A percentile compares a stretch with the other conserved stretches of the same genome.
These are phyloP conservation scores for Arrhamphus sclerolepis DNA, from an alignment of 2,797 vertebrate species.

Conservation along the genomic window DNA sequence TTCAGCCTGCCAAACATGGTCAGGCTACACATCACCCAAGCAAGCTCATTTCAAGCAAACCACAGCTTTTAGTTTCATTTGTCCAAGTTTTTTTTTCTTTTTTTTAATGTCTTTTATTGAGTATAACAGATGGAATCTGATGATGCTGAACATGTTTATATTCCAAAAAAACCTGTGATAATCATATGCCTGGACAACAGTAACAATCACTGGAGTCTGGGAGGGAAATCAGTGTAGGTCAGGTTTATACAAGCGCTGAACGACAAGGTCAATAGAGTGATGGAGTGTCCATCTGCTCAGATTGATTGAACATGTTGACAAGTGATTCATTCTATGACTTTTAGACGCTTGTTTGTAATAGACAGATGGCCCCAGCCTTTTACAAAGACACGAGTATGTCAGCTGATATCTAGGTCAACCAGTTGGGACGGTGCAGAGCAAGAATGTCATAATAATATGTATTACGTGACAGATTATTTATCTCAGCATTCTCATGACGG, in stretches of 20 bases:
- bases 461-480: conserved; percentile 12
- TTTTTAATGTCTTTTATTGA: background rate
- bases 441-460: conserved; percentile 46
- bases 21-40: background rate
- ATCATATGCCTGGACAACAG: conserved; percentile 13
- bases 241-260: conserved; percentile 19
- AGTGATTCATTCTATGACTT: conserved; percentile 52
- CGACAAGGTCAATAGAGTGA: conserved; percentile 47
- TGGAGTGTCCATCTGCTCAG: conserved; percentile 49
- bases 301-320: conserved; percentile 55
- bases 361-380: conserved; percentile 51
- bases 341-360: conserved; percentile 11
- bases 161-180: background rate
- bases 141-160: background rate
- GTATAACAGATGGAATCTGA: no score
- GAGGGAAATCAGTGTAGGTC: conserved; percentile 23
- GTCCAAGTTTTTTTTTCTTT: background rate
- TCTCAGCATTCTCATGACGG: conserved; percentile 1
- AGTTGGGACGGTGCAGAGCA: conserved; percentile 3
- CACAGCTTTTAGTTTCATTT: background rate
- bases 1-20: background rate
- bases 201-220: conserved; percentile 7
- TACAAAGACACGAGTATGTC: conserved; percentile 39
- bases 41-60: background rate
- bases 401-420: conserved; percentile 51